Conservation (phyloP, 1,140 invertebrate species). For the Halyomorpha halys region DNA sequence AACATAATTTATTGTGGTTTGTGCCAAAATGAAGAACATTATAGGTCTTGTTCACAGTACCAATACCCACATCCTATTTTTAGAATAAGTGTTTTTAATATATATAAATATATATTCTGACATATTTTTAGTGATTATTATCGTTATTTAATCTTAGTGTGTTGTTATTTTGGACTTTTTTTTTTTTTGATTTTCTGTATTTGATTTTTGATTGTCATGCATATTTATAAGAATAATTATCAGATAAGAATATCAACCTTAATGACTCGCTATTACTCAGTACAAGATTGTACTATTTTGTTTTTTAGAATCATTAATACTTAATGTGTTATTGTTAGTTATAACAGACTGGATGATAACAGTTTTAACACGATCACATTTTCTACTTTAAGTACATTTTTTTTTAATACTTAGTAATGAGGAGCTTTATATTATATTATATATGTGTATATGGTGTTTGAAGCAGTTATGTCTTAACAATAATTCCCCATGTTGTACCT, state of each 20-base stretch:
- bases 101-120: conserved; percentile 21
- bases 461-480: conserved; percentile 16
- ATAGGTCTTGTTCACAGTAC: conserved; percentile 19
- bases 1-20: conserved; percentile 21
- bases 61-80: conserved; percentile 24
- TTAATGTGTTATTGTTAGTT: conserved; percentile 22
- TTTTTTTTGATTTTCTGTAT: conserved; percentile 8
- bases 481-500: conserved; percentile 21
- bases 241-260: conserved; percentile 23
- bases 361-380: conserved; percentile 16
- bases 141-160: conserved; percentile 22
- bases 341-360: conserved; percentile 16
- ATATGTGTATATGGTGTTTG: conserved; percentile 20
- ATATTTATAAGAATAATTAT: conserved; percentile 20
- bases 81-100: conserved; percentile 24
- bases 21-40: conserved; percentile 22
- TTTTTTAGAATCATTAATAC: conserved; percentile 21
- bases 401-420: conserved; percentile 20
- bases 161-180: conserved; percentile 18
- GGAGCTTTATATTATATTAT: conserved; percentile 21
- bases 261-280: conserved; percentile 15
- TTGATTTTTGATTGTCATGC: conserved; percentile 1
- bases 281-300: conserved; percentile 21
- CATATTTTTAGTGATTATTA: conserved; percentile 23
- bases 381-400: conserved; percentile 12